Percentiles rank a stretch among this genome's conserved stretches.
Evolutionary conservation across 2,113 vertebrate species (phyloP).

Genomic region (Abramis brama): DNA sequence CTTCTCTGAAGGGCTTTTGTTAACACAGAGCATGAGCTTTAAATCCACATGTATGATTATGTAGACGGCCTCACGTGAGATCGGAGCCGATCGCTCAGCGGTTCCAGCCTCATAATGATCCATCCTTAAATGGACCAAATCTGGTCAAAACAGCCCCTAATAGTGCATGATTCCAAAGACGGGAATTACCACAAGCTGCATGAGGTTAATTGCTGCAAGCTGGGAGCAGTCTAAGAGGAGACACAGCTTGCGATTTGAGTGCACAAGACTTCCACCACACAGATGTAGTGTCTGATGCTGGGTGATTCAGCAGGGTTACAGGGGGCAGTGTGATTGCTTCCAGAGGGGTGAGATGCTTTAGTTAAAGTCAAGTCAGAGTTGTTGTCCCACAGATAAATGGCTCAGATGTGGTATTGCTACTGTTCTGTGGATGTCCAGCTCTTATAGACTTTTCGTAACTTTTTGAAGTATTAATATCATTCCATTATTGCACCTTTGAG

Average conservation of each 20-base stretch:
- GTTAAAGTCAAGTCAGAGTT: constrained; percentile 21
- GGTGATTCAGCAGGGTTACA: not conserved
- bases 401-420: not conserved
- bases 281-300: constrained; percentile 16
- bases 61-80: constrained; percentile 43
- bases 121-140: constrained; percentile 49
- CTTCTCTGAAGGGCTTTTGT: constrained; percentile 13
- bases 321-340: constrained; percentile 47
- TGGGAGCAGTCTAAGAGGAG: constrained; percentile 44
- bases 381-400: not conserved
- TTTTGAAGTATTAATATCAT: too few relatives aligned
- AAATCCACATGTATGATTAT: constrained; percentile 31
- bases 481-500: too few relatives aligned
- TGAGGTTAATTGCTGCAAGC: constrained; percentile 62
- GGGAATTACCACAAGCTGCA: constrained; percentile 57
- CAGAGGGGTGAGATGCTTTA: constrained; percentile 42
- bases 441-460: not conserved
- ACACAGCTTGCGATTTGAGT: constrained; percentile 27
- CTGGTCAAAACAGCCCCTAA: constrained; percentile 48
- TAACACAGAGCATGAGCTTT: constrained; percentile 18
- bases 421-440: not conserved
- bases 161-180: constrained; percentile 43
- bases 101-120: constrained; percentile 51
- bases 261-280: not conserved
- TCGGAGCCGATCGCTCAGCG: constrained; percentile 43